Percentiles rank a stretch among this genome's conserved stretches.
Evolutionary conservation across 2,113 vertebrate species (phyloP).

Genomic region (Chrysemys picta): DNA sequence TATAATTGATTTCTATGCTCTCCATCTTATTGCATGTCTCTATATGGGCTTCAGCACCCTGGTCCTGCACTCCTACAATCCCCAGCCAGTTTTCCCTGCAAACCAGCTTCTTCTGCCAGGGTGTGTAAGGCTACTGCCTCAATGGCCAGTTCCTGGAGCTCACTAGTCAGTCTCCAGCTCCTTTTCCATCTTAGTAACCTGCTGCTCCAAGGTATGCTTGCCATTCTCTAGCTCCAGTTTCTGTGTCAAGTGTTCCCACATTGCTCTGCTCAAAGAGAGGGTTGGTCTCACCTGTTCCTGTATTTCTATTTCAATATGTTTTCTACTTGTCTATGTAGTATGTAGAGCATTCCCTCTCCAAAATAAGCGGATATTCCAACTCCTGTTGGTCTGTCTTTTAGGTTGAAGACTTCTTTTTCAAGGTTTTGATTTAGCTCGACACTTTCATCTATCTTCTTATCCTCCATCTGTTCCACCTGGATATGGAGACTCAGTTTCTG

Average conservation of each 20-base stretch:
- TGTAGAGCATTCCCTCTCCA: background rate
- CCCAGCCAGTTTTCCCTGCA: background rate
- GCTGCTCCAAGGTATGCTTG: background rate
- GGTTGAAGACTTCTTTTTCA: background rate
- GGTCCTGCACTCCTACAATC: background rate
- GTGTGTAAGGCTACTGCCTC: background rate
- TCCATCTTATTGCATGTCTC: background rate
- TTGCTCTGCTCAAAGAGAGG: background rate
- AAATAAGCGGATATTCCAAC: background rate
- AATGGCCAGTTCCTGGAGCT: background rate
- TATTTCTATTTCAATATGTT: background rate
- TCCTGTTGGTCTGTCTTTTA: background rate
- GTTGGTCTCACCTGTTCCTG: background rate
- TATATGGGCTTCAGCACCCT: background rate
- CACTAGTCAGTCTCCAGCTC: background rate
- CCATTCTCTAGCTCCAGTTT: background rate
- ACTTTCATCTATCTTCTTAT: background rate
- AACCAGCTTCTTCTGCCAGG: background rate
- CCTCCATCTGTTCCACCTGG: background rate
- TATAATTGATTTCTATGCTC: background rate
- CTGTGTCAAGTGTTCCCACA: background rate
- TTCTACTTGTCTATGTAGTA: background rate
- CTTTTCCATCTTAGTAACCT: background rate
- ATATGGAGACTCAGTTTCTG: background rate
- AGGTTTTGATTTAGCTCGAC: background rate